Evolutionary conservation across 2,888 invertebrate species (phyloP), one percentile per base, ranked within the genome.

Genomic region (Lasioglossum leucozonium): DNA sequence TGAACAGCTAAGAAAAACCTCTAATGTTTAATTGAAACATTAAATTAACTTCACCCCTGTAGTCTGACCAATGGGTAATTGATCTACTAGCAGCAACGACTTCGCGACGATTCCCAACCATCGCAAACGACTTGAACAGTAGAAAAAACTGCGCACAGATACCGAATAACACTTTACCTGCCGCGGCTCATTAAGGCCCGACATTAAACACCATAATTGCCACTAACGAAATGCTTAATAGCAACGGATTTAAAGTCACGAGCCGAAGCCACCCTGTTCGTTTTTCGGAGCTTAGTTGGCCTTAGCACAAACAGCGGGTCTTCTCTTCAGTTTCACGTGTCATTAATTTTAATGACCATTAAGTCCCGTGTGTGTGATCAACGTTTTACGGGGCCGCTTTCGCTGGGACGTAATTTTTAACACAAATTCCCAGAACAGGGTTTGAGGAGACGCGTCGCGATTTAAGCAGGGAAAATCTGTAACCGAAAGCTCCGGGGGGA

Each of bases 271-370:
- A 30, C 13, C 30, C 6, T 26, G 16, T 62, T 30, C 62, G 16
- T 18, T 34, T 65, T 34, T 34, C 65, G 65, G 18, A 65, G 65
- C 65, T n/a, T 34, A 34, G 65, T 18, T 10, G 34, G 30, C 34
- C 34, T 3, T 18, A 16, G 34, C 18, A 34, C 10, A 22, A 65
- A 34, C 30, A 34, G 8, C 65, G 16, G 65, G 5, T 18, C 34
- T 65, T 22, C 34, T 30, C 34, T 30, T 34, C 34, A 34, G 30
- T 34, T 84, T 83, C 79, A 58, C 83, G 72, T 78, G 74, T 79
- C 72, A 79, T 84, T 84, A 83, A 78, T 83, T 75, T 75, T 72
- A 84, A 83, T 83, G 77, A 77, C 73, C 30, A 62, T 69, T 40
- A 22, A 34, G 34, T 44, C 6, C 47, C 51, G 34, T 16, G 62